phyloP scores from a whole-genome alignment of 2,888 invertebrate species.

The Sarcophaga rosellei region DNA sequence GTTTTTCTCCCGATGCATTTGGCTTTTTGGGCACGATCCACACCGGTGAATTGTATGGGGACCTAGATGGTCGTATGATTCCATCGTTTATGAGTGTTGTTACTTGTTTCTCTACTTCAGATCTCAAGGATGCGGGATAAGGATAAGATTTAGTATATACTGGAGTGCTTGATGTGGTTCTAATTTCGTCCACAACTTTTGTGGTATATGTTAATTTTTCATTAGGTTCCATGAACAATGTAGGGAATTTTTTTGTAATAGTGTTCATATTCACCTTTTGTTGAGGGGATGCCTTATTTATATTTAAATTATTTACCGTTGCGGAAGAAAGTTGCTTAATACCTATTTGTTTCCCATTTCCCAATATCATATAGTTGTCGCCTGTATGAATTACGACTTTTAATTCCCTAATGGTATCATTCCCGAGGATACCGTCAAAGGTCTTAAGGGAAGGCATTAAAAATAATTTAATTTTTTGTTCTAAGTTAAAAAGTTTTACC shows the following conservation, averaged over 20 bases:
- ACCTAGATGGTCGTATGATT: conserved; percentile 39
- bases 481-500: conserved; percentile 4
- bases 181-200: conserved; percentile 27
- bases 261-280: neutral
- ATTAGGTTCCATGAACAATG: too few species aligned
- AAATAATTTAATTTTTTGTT: conserved; percentile 1
- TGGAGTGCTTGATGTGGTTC: conserved; percentile 36
- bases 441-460: conserved; percentile 15
- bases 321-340: conserved; percentile 1
- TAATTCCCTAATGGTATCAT: neutral
- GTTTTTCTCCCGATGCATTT: conserved; percentile 27
- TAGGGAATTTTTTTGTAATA: too few species aligned
- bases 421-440: conserved; percentile 5
- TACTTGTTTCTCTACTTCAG: conserved; percentile 35
- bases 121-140: conserved; percentile 26
- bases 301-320: conserved; percentile 10
- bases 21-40: conserved; percentile 51
- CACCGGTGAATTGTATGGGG: conserved; percentile 38
- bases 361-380: neutral
- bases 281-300: neutral
- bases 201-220: too few species aligned
- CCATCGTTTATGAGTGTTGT: conserved; percentile 26
- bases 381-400: too few species aligned
- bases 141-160: conserved; percentile 44
- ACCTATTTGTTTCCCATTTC: neutral